A percentile compares a stretch with the other conserved stretches of the same genome.
These are phyloP conservation scores for Apolygus lucorum DNA, from an alignment of 1,140 invertebrate species.

Conservation along the genomic window DNA sequence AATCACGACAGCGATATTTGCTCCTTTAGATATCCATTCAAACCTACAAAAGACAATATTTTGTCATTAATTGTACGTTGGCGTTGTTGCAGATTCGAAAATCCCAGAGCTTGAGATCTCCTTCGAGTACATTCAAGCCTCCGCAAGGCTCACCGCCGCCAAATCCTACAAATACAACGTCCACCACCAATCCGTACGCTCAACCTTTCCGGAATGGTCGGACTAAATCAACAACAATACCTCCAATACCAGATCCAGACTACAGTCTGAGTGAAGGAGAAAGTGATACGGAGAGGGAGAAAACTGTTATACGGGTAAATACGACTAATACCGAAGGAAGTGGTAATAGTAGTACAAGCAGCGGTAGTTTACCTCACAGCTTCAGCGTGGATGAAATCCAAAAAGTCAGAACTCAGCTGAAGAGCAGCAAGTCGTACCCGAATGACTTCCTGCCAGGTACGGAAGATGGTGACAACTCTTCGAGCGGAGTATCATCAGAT, in stretches of 20 bases:
- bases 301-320: slow-evolving; percentile 36
- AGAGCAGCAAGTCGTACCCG: slow-evolving; percentile 74
- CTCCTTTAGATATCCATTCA: no score
- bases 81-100: slow-evolving; percentile 52
- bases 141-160: slow-evolving; percentile 7
- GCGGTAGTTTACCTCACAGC: slow-evolving; percentile 67
- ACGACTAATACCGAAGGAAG: slow-evolving; percentile 29
- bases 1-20: no score
- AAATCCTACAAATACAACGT: not conserved
- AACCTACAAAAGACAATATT: no score
- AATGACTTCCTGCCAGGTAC: slow-evolving; percentile 56
- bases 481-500: slow-evolving; percentile 75
- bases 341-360: slow-evolving; percentile 42
- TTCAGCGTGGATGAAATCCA: slow-evolving; percentile 82
- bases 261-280: slow-evolving; percentile 73
- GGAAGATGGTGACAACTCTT: slow-evolving; percentile 78
- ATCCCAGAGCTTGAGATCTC: slow-evolving; percentile 51
- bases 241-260: slow-evolving; percentile 81
- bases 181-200: slow-evolving; percentile 30
- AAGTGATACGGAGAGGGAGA: slow-evolving; percentile 45
- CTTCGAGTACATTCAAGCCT: slow-evolving; percentile 41
- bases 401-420: slow-evolving; percentile 64
- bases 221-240: slow-evolving; percentile 39
- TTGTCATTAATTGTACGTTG: no score
- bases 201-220: slow-evolving; percentile 31